Conservation (phyloP, 1,140 invertebrate genomes). For the Drosophila nebulosa region DNA sequence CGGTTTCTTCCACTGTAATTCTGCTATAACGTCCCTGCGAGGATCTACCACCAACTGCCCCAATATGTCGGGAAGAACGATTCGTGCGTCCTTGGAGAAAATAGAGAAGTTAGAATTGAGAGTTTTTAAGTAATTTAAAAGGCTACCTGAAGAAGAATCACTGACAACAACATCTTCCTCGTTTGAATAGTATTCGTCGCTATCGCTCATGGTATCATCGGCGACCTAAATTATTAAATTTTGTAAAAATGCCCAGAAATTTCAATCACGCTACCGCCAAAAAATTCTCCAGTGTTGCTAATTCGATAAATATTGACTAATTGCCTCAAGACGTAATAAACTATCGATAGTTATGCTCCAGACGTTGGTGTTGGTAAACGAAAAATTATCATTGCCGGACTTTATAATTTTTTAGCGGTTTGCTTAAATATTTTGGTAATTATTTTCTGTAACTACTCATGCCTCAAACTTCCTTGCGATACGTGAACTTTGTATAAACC, state of each 20-base stretch:
- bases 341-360: too few relatives aligned
- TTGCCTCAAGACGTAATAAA: too few relatives aligned
- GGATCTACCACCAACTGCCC: not conserved
- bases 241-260: not conserved
- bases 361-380: too few relatives aligned
- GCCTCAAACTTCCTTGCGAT: too few relatives aligned
- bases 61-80: conserved; percentile 8
- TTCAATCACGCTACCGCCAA: not conserved
- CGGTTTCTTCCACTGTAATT: conserved; percentile 40
- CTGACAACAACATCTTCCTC: conserved; percentile 18
- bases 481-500: too few relatives aligned
- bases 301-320: too few relatives aligned
- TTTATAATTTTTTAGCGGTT: too few relatives aligned
- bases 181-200: conserved; percentile 33
- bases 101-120: not conserved
- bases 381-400: too few relatives aligned
- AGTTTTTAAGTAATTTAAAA: not conserved
- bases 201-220: conserved; percentile 35
- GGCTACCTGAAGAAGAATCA: conserved; percentile 34
- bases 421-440: too few relatives aligned
- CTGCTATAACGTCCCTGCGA: conserved; percentile 14
- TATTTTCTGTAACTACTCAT: too few relatives aligned
- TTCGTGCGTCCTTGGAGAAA: conserved; percentile 30
- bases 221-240: not conserved
- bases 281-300: conserved; percentile 1